phyloP scores from a whole-genome alignment of 2,113 vertebrate genomes.

The Bufo gargarizans region DNA sequence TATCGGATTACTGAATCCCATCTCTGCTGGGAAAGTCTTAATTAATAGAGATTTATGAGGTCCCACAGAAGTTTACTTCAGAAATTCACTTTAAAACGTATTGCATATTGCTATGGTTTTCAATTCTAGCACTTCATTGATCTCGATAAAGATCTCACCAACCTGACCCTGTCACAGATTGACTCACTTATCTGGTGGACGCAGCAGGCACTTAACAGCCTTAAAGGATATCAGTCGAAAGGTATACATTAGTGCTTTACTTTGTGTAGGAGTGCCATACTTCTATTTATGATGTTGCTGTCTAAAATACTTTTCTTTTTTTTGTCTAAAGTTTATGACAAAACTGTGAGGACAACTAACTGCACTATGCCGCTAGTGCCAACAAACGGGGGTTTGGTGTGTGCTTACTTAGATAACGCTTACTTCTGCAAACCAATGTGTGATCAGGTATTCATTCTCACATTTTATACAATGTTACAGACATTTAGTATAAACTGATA shows the following conservation, averaged over 20 bases:
- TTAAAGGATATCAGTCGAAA: conserved; percentile 55
- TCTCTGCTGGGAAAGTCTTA: no score
- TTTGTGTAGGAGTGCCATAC: background rate
- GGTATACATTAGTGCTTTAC: conserved; percentile 43
- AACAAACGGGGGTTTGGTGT: conserved; percentile 70
- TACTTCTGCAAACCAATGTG: conserved; percentile 83
- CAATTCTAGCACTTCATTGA: background rate
- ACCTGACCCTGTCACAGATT: conserved; percentile 44
- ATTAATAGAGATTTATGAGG: no score
- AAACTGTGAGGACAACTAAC: accelerated
- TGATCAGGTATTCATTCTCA: conserved; percentile 68
- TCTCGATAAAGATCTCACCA: background rate
- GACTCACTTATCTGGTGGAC: conserved; percentile 50
- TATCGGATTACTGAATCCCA: no score
- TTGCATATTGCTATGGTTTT: background rate
- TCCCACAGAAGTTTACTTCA: background rate
- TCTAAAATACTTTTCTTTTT: background rate
- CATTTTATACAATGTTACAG: no score
- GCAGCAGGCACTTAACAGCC: conserved; percentile 44
- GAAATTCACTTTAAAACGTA: background rate
- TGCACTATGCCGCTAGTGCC: conserved; percentile 67
- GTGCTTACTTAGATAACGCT: conserved; percentile 59
- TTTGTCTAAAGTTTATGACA: conserved; percentile 63
- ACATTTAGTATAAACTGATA: background rate
- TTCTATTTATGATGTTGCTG: background rate